Percentiles rank a stretch among this genome's conserved stretches.
These are phyloP conservation scores for Hedya salicella DNA, from an alignment of 2,888 invertebrate genomes.

Conservation along the genomic window DNA sequence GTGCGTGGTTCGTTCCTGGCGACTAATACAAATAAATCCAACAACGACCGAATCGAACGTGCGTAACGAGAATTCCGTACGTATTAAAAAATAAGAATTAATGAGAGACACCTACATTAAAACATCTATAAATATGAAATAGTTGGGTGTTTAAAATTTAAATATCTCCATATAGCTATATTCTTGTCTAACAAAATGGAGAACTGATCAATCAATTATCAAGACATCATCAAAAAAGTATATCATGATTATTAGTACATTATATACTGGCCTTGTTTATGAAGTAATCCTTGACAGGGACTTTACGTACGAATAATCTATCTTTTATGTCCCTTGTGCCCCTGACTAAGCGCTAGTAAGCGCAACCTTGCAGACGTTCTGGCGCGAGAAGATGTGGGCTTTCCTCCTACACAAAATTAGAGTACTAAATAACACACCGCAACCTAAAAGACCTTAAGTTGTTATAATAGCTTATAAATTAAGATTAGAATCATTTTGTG, in stretches of 20 bases:
- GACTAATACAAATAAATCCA: constrained; percentile 3
- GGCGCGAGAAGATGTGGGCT: constrained; percentile 56
- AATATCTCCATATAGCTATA: too few species aligned
- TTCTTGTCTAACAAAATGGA: too few species aligned
- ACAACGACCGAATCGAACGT: background rate
- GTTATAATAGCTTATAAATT: background rate
- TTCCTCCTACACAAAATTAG: constrained; percentile 52
- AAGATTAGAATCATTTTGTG: background rate
- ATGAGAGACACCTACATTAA: too few species aligned
- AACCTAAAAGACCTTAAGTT: constrained; percentile 2
- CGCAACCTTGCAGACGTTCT: constrained; percentile 59
- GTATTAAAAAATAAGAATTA: background rate
- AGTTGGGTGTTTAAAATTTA: too few species aligned
- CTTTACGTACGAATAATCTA: constrained; percentile 1
- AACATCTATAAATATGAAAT: too few species aligned
- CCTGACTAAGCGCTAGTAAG: constrained; percentile 41
- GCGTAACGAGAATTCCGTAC: too few species aligned
- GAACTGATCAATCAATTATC: too few species aligned
- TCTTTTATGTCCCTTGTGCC: constrained; percentile 1
- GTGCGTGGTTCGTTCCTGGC: constrained; percentile 5
- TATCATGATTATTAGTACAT: too few species aligned
- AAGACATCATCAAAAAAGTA: too few species aligned
- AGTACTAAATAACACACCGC: constrained; percentile 6
- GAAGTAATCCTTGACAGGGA: background rate
- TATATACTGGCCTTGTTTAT: too few species aligned